A percentile compares a stretch with the other conserved stretches of the same genome.
Evolutionary conservation across 2,888 invertebrate species (phyloP).

Genomic region (Byasa hedistus): DNA sequence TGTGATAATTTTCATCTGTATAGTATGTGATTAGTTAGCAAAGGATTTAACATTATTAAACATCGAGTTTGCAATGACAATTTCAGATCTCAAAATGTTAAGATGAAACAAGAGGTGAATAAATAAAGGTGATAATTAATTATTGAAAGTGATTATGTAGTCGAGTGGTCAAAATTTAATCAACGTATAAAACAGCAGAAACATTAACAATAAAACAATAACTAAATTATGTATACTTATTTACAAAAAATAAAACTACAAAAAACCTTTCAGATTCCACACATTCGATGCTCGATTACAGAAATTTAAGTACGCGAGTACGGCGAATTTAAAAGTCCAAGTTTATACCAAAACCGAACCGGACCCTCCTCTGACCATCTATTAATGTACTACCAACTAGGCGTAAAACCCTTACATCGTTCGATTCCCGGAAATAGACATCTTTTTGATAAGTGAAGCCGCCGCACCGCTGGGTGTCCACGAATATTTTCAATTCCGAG

Average conservation of each 20-base stretch:
- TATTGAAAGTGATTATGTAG: too few relatives aligned
- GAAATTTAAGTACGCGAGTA: conserved; percentile 17
- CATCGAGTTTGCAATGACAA: too few relatives aligned
- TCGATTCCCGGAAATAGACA: conserved; percentile 59
- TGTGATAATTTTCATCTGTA: too few relatives aligned
- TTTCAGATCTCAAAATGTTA: too few relatives aligned
- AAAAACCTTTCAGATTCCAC: conserved; percentile 43
- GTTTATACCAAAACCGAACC: conserved; percentile 68
- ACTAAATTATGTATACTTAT: conserved; percentile 79
- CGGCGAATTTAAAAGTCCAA: conserved; percentile 58
- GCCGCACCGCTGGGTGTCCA: conserved; percentile 68
- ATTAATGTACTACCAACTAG: conserved; percentile 64
- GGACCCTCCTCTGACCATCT: conserved; percentile 62
- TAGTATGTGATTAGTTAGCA: too few relatives aligned
- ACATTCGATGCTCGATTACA: conserved; percentile 4
- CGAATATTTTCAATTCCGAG: conserved; percentile 67
- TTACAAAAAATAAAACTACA: conserved; percentile 72
- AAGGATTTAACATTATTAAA: too few relatives aligned
- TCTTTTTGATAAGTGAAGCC: conserved; percentile 70
- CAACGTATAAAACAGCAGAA: conserved; percentile 53
- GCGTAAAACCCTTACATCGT: conserved; percentile 59
- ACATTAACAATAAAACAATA: conserved; percentile 62
- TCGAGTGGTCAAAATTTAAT: conserved; percentile 47
- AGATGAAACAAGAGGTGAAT: too few relatives aligned
- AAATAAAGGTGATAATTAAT: too few relatives aligned